Evolutionary conservation across 2,797 vertebrate species (phyloP).

Genomic region (Potorous gilbertii): DNA sequence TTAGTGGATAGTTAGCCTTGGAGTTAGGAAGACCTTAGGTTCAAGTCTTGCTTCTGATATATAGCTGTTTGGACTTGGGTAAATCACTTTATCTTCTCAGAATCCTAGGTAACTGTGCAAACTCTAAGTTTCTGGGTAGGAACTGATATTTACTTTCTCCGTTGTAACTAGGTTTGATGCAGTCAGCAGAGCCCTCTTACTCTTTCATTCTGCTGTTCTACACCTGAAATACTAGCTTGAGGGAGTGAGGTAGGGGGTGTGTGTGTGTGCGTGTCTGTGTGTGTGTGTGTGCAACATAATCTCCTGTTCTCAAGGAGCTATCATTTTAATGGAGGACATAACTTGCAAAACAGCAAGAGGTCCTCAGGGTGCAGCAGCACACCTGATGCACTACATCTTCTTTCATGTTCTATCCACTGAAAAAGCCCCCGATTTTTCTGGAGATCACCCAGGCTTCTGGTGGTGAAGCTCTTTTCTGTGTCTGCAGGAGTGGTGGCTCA

Average conservation of each 20-base stretch:
- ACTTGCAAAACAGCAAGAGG: neutral
- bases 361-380: neutral
- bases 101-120: neutral
- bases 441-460: neutral
- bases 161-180: slow-evolving; percentile 3
- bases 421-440: neutral
- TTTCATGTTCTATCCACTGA: neutral
- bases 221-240: neutral
- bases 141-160: slow-evolving; percentile 3
- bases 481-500: neutral
- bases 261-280: neutral
- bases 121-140: too few relatives aligned
- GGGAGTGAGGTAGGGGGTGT: neutral
- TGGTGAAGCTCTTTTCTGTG: neutral
- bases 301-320: neutral
- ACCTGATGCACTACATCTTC: neutral
- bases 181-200: neutral
- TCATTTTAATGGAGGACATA: neutral
- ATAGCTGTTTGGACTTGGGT: neutral
- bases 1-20: neutral
- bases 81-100: neutral
- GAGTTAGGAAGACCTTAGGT: neutral
- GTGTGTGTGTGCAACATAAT: neutral
- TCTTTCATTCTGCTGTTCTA: neutral
- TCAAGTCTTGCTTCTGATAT: neutral